Evolutionary conservation across 2,797 vertebrate species (phyloP).

Genomic region (Argyrosomus regius): DNA sequence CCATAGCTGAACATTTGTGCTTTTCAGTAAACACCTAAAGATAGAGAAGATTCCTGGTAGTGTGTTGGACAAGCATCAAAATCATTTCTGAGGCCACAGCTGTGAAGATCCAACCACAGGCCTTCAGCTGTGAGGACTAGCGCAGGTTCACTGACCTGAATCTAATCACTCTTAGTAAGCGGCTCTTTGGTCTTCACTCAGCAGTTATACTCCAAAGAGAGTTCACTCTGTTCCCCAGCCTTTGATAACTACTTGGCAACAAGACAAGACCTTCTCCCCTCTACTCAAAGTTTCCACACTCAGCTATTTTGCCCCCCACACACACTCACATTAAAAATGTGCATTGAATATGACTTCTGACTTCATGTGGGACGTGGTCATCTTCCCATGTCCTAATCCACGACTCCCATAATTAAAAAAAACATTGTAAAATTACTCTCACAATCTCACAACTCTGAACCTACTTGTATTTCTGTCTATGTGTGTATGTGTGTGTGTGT

Average conservation of each 20-base stretch:
- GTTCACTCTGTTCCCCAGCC: constrained; percentile 40
- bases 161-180: constrained; percentile 57
- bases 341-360: constrained; percentile 42
- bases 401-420: constrained; percentile 28
- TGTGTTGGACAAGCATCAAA: neutral
- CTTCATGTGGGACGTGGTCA: constrained; percentile 50
- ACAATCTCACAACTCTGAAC: constrained; percentile 43
- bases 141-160: constrained; percentile 51
- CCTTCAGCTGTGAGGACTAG: constrained; percentile 33
- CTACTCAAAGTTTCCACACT: constrained; percentile 62
- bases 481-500: constrained; percentile 21
- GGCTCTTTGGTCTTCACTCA: constrained; percentile 62
- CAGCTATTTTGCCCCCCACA: constrained; percentile 41
- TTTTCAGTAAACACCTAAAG: constrained; percentile 1
- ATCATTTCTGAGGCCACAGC: constrained; percentile 10
- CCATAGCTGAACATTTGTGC: neutral
- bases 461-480: constrained; percentile 22
- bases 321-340: constrained; percentile 26
- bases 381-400: constrained; percentile 67
- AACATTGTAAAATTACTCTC: constrained; percentile 24
- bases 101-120: constrained; percentile 12
- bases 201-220: constrained; percentile 47
- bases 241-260: constrained; percentile 65
- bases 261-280: constrained; percentile 37
- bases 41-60: constrained; percentile 4